These are phyloP conservation scores for Romanogobio albipinnatus DNA, from an alignment of 2,113 vertebrate species.

Conservation along the genomic window DNA sequence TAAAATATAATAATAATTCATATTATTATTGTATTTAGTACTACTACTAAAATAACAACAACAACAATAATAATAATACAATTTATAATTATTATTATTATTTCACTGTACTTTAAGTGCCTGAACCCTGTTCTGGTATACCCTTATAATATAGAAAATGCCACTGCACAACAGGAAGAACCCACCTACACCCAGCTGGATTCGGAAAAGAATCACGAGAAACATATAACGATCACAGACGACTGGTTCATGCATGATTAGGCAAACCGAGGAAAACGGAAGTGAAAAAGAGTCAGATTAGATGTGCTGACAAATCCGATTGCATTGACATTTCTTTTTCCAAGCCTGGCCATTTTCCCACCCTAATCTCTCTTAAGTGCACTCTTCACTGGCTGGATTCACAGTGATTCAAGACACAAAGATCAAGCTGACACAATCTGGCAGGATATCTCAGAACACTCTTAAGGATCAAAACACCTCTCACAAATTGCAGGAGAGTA, in stretches of 20 bases:
- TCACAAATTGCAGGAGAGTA: constrained; percentile 8
- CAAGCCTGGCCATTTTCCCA: constrained; percentile 19
- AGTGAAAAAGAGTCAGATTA: background rate
- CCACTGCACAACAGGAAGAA: background rate
- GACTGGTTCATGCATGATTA: background rate
- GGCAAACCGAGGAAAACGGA: background rate
- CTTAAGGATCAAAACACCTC: constrained; percentile 21
- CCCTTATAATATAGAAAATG: background rate
- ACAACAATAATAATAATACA: background rate
- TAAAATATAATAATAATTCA: background rate
- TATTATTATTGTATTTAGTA: background rate
- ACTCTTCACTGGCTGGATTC: constrained; percentile 23
- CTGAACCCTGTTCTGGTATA: background rate
- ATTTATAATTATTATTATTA: background rate
- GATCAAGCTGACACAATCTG: constrained; percentile 31
- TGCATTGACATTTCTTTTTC: constrained; percentile 35
- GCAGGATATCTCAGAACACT: constrained; percentile 34
- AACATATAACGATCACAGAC: constrained; percentile 2
- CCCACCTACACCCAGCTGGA: background rate
- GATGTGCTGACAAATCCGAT: background rate
- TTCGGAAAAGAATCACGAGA: background rate
- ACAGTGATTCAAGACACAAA: constrained; percentile 3
- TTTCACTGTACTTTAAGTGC: background rate
- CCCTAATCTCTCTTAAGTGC: constrained; percentile 16
- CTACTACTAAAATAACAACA: background rate